Base-by-base conservation (phyloP, 1,140 invertebrate genomes). In the Ganaspis sp. region DNA sequence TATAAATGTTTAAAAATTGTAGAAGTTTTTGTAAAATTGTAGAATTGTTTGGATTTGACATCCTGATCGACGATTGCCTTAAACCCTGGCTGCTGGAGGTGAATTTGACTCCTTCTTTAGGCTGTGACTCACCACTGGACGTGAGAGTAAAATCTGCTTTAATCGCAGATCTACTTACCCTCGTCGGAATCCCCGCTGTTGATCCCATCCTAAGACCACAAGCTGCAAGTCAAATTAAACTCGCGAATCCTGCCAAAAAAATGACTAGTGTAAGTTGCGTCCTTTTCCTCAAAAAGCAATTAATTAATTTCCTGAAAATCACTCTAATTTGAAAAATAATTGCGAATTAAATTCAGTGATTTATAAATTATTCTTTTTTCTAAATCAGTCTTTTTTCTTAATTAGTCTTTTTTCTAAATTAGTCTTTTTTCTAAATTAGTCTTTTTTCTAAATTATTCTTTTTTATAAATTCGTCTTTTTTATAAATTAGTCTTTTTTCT, bases 1-100 rank as follows among this genome's bases (percentile, higher is more conserved):
- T 17, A 34, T 69, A n/a, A n/a, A n/a, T n/a, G n/a, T n/a, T n/a
- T n/a, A n/a, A n/a, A n/a, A n/a, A n/a, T n/a, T n/a, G n/a, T n/a
- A 17, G 17, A 73, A 72, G 54, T n/a, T 69, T 54, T 42, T 71
- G 1, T 72, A 45, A 70, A 17, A 70, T 78, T 85, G 82, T 93
- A 96, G 97, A 99, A 91, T 88, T 99, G 21, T 99, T 97, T 89
- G 98, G 98, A n/a, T 98, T 98, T 90, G 98, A 99, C 90, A 97
- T 99, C 78, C 89, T 99, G 17, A 95, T 99, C 69, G 98, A 99
- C 90, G 95, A 96, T 74, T 94, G 95, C 76, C 89, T 98, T 75
- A 98, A 98, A 88, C 97, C 98, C 0, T 99, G 98, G 98, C 89
- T 99, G 17, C 88, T 98, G 58, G 98, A 99, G 91, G 95, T 97